phyloP scores from a whole-genome alignment of 2,888 invertebrate species.

The Sminthurides aquaticus region DNA sequence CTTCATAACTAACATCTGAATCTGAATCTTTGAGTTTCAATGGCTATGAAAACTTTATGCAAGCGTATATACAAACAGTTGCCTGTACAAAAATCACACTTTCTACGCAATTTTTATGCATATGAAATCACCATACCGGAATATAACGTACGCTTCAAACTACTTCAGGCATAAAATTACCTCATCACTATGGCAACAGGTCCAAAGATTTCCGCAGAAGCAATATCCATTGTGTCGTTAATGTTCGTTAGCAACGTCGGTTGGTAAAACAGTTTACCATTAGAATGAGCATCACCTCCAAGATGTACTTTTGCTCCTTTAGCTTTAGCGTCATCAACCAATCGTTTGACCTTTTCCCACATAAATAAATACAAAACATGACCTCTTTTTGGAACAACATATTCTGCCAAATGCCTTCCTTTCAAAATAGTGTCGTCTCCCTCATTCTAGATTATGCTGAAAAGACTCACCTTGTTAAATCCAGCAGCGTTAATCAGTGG shows the following conservation, averaged over 20 bases:
- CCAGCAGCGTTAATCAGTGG: conserved; percentile 86
- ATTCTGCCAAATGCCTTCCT: too few species aligned
- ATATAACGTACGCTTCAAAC: too few species aligned
- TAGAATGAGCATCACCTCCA: conserved; percentile 65
- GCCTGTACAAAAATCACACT: background rate
- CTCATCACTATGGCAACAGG: conserved; percentile 64
- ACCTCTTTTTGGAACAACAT: too few species aligned
- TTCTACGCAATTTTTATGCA: too few species aligned
- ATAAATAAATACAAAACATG: background rate
- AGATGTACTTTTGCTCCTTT: conserved; percentile 72
- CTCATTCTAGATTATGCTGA: too few species aligned
- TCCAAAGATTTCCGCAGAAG: conserved; percentile 88
- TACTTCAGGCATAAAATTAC: conserved; percentile 59
- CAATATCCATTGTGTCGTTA: conserved; percentile 70
- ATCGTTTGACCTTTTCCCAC: conserved; percentile 53
- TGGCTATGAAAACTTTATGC: too few species aligned
- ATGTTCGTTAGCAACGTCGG: conserved; percentile 81
- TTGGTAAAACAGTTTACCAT: conserved; percentile 75
- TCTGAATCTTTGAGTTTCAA: too few species aligned
- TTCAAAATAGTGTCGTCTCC: too few species aligned
- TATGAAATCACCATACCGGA: too few species aligned
- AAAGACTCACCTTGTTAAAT: conserved; percentile 59
- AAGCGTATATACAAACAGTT: too few species aligned
- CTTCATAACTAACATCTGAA: too few species aligned
- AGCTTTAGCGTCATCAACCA: conserved; percentile 76